Evolutionary conservation across 1,140 invertebrate species (phyloP), one percentile per base, ranked within the genome.

Genomic region (Bombus superbus): DNA sequence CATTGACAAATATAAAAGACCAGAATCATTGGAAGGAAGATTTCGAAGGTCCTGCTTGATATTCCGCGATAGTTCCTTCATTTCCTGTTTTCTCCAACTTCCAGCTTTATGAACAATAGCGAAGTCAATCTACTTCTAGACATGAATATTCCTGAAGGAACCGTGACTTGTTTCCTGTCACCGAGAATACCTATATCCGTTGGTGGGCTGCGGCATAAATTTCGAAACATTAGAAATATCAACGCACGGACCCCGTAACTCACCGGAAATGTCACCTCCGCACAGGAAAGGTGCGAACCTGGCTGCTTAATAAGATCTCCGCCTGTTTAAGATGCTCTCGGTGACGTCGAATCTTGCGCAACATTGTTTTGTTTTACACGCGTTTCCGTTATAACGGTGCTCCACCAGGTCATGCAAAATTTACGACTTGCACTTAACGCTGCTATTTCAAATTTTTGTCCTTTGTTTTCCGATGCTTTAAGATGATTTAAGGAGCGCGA

Each of bases 151-250:
- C 72, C 32, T 76, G 32, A 69, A 83, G 83, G 88, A 76, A 86
- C 90, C 89, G 90, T 92, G 91, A 91, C 91, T 89, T 91, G 90
- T 91, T 93, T 94, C 93, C 92, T 93, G 92, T 88, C 92, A 89
- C 87, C 80, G 22, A 40, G 83, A 76, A 72, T 71, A 78, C 72
- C 72, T 81, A 85, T 83, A 86, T 73, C 75, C 89, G 68, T 84
- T 74, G 82, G 71, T 86, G 44, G 89, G 75, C 66, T 78, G 77
- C 53, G 85, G 76, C 88, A 91, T 89, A 89, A 91, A 91, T 88
- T 88, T 85, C 53, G 22, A 71, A 38, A 18, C 59, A 18, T 35
- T 40, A 15, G 11, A 62, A 81, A 18, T 81, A 79, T 80, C 76
- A 68, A 80, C 57, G 68, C 10, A 35, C n/a, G 11, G 82, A 57